Evolutionary conservation across 2,797 vertebrate species (phyloP), one percentile per base, ranked within the genome.

Genomic region (Podargus strigoides): DNA sequence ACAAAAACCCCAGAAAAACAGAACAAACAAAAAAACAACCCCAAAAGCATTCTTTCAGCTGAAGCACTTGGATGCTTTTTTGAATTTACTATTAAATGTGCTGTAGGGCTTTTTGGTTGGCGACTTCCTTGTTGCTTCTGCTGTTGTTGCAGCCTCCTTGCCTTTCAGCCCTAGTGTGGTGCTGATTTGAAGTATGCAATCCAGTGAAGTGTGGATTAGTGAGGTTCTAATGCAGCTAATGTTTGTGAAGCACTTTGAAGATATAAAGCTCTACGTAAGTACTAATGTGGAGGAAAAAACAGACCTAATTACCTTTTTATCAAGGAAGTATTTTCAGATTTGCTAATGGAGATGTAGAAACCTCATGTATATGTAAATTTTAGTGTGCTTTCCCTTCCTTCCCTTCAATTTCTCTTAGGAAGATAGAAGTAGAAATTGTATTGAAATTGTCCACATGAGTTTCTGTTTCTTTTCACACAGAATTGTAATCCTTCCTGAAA

Each of bases 201-300:
- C 62, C 50, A 85, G 30, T 56, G 56, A 70, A 59, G 85, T 37
- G 84, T 46, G 75, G 83, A 62, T 97, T 91, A 77, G 73, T 12
- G 62, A 67, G 63, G 56, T 55, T 74, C 70, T 85, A 44, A 59
- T 66, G 70, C 92, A 85, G 79, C 75, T 84, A 14, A 6, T 47
- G 77, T 87, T 94, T 87, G 68, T 78, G 81, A 60, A 83, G 89
- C 79, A 52, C 87, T 96, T 87, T 42, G 67, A 59, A 79, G 74
- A 68, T 56, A 50, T 14, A 79, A 87, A 96, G 64, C 88, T 72
- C 46, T 36, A 7, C 3, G 5, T 22, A 42, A 75, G 37, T 72
- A 89, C 63, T 79, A 30, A 82, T 46, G 64, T 87, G 72, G 62
- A 84, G 27, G 49, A 44, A 76, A 53, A 92, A 68, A 26, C 62